Evolutionary conservation across 2,888 invertebrate species (phyloP).

Genomic region (Odontothrips loti): DNA sequence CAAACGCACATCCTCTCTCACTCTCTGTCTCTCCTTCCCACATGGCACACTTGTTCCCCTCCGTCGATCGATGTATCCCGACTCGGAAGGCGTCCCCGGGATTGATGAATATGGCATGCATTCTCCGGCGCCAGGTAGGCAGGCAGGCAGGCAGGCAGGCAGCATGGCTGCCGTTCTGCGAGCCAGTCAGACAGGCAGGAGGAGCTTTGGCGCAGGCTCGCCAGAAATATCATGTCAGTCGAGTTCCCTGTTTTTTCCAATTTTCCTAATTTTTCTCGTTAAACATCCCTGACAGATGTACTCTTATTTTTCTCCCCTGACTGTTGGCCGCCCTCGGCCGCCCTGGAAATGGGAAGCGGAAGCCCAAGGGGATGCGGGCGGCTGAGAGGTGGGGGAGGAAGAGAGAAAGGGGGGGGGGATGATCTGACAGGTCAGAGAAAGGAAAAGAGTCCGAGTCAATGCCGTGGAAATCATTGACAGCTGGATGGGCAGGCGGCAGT

Average conservation of each 20-base stretch:
- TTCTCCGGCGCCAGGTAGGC: neutral
- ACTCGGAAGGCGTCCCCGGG: neutral
- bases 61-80: neutral
- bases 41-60: neutral
- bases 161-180: too few relatives aligned
- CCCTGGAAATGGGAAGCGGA: neutral
- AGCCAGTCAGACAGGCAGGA: too few relatives aligned
- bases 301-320: too few relatives aligned
- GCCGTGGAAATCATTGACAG: conserved; percentile 8
- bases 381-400: neutral
- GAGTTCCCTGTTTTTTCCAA: too few relatives aligned
- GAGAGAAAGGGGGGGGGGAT: neutral
- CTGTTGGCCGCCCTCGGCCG: too few relatives aligned
- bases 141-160: neutral
- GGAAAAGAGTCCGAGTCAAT: neutral
- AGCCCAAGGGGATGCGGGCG: neutral
- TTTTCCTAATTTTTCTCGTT: too few relatives aligned
- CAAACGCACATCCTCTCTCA: too few relatives aligned
- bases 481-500: neutral
- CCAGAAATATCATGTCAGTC: too few relatives aligned
- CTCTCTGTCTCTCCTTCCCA: neutral
- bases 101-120: conserved; percentile 18
- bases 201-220: neutral
- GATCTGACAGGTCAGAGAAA: neutral
- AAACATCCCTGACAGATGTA: too few relatives aligned